Percentiles rank a stretch among this genome's conserved stretches.
These are phyloP conservation scores for Lasioglossum malachurum DNA, from an alignment of 2,888 invertebrate species.

Conservation along the genomic window DNA sequence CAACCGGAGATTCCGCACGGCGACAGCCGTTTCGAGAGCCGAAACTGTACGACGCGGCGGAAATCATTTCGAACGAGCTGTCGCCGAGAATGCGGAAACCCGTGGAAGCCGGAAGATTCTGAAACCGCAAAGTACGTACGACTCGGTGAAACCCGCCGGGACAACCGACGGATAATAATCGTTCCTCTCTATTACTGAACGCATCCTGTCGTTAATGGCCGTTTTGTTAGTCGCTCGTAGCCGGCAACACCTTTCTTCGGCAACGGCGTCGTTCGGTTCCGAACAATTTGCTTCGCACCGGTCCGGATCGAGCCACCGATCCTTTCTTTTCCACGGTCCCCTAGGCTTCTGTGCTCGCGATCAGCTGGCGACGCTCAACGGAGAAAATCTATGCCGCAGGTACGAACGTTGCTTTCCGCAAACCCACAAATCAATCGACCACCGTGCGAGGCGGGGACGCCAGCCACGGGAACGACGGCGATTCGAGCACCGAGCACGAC, in stretches of 20 bases:
- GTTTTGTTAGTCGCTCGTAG: slow-evolving; percentile 41
- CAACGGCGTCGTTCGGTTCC: slow-evolving; percentile 16
- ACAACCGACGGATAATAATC: slow-evolving; percentile 47
- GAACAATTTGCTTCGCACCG: slow-evolving; percentile 27
- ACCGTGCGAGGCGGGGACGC: slow-evolving; percentile 94
- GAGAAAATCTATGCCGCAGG: slow-evolving; percentile 85
- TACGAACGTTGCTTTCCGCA: slow-evolving; percentile 93
- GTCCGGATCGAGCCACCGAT: neutral
- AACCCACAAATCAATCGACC: slow-evolving; percentile 96
- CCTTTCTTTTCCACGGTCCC: neutral
- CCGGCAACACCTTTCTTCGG: slow-evolving; percentile 33
- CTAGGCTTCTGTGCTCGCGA: neutral
- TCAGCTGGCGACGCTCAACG: neutral
- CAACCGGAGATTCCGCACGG: slow-evolving; percentile 17
- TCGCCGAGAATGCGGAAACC: slow-evolving; percentile 48
- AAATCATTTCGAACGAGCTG: slow-evolving; percentile 15
- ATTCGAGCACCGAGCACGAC: slow-evolving; percentile 93
- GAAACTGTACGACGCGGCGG: neutral
- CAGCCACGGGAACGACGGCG: slow-evolving; percentile 95
- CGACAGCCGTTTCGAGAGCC: slow-evolving; percentile 16
- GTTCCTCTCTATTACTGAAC: slow-evolving; percentile 54
- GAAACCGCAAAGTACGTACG: neutral
- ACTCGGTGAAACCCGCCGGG: slow-evolving; percentile 37
- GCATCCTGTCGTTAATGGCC: slow-evolving; percentile 55
- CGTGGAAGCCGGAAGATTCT: slow-evolving; percentile 32